These are phyloP conservation scores for Gavia stellata DNA, from an alignment of 2,113 vertebrate genomes.

Conservation along the genomic window DNA sequence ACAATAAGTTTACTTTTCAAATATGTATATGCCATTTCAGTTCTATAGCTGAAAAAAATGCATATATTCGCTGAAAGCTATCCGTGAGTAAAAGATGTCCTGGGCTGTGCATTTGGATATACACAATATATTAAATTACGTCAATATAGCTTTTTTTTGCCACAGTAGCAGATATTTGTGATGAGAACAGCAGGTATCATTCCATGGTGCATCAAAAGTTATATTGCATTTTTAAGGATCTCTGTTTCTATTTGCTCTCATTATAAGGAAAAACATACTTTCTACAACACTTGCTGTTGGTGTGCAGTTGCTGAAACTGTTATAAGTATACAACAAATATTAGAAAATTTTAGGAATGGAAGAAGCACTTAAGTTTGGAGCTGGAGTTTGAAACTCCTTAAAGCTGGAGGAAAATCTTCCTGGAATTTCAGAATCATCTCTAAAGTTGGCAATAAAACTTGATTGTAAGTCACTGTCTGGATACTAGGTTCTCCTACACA, in stretches of 20 bases:
- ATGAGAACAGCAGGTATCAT: not conserved
- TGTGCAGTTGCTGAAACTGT: not conserved
- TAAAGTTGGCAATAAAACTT: not conserved
- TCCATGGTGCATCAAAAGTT: not conserved
- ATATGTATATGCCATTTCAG: not conserved
- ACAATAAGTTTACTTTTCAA: conserved; percentile 48
- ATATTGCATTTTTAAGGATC: conserved; percentile 2
- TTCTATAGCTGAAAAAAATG: not conserved
- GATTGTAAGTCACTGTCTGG: not conserved
- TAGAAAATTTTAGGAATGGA: not conserved
- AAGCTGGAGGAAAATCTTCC: not conserved
- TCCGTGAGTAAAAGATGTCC: not conserved
- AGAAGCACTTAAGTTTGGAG: not conserved
- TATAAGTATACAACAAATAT: not conserved
- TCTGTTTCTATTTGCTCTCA: not conserved
- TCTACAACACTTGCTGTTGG: not conserved
- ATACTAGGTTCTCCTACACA: not conserved
- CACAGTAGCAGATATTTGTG: not conserved
- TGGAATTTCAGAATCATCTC: not conserved
- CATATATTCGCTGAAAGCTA: not conserved
- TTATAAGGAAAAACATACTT: not conserved
- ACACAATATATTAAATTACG: not conserved
- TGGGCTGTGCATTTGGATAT: not conserved
- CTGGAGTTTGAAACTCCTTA: not conserved
- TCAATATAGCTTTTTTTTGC: not conserved